Conservation (phyloP, 2,113 vertebrate species). For the Campylorhamphus procurvoides region DNA sequence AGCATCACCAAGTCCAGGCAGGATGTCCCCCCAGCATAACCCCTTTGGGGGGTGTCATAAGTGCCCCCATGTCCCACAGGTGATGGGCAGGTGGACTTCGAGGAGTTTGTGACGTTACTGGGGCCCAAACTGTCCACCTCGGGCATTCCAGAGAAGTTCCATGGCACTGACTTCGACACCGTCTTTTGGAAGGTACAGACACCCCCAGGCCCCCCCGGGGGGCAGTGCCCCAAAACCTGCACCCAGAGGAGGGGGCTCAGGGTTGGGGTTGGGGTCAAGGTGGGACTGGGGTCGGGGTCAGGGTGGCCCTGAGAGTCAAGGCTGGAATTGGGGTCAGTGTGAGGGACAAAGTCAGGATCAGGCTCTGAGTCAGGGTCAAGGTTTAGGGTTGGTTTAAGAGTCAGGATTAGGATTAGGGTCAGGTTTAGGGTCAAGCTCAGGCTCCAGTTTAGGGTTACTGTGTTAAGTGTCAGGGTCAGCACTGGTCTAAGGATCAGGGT, state of each 20-base stretch:
- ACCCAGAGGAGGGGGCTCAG: accelerated
- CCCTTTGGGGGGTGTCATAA: accelerated
- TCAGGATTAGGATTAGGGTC: neutral
- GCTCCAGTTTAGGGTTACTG: too few species aligned
- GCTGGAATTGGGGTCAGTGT: neutral
- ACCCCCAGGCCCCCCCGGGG: accelerated
- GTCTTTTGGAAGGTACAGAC: conserved; percentile 96
- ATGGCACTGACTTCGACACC: conserved; percentile 93
- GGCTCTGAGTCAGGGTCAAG: accelerated
- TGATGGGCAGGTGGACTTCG: conserved; percentile 96
- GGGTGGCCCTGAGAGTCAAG: neutral
- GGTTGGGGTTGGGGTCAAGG: accelerated
- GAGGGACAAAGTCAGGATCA: neutral
- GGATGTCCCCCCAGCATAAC: too few species aligned
- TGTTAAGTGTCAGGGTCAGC: neutral
- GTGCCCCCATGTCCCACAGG: conserved; percentile 62
- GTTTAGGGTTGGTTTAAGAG: neutral
- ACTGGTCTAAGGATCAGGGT: neutral
- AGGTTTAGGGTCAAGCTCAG: neutral
- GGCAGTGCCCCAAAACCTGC: accelerated
- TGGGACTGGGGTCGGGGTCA: accelerated
- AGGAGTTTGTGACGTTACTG: conserved; percentile 95
- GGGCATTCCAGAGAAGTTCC: conserved; percentile 93
- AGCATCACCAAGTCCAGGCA: neutral
- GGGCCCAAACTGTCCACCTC: conserved; percentile 95